phyloP scores from a whole-genome alignment of 2,797 vertebrate genomes.

The Clamator glandarius region DNA sequence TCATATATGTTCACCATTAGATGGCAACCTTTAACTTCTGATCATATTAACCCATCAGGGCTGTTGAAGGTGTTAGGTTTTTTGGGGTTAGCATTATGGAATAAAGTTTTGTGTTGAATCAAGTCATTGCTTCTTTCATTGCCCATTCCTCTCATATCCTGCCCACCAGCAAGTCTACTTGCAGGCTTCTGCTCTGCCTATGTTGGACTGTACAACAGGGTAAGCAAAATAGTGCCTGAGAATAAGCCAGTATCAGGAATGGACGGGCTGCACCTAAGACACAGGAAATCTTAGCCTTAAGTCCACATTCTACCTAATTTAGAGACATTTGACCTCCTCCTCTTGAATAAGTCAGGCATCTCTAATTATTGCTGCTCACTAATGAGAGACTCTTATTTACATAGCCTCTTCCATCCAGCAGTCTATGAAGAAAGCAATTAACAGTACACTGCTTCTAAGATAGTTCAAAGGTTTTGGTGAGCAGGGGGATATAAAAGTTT shows the following conservation, averaged over 20 bases:
- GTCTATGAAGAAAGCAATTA: not conserved
- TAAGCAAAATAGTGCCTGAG: fast-evolving
- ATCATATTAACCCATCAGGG: not conserved
- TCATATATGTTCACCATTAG: slow-evolving; percentile 18
- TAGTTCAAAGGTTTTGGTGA: not conserved
- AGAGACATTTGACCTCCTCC: not conserved
- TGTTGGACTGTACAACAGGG: no score
- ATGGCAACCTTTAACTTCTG: slow-evolving; percentile 62
- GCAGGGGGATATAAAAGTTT: not conserved
- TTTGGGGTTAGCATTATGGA: not conserved
- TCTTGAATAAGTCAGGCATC: not conserved
- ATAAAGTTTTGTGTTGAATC: not conserved
- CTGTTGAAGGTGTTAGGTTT: not conserved
- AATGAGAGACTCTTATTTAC: not conserved
- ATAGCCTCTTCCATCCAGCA: not conserved
- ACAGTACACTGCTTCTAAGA: not conserved
- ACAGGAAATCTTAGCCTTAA: not conserved
- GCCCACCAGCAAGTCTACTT: not conserved
- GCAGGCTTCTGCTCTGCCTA: not conserved
- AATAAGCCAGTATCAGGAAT: not conserved
- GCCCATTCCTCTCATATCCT: not conserved
- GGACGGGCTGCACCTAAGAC: not conserved
- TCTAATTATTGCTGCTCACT: not conserved
- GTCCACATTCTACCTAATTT: not conserved
- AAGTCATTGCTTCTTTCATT: not conserved